Evolutionary conservation across 2,888 invertebrate genomes (phyloP).

Genomic region (Ptychoptera albimana): DNA sequence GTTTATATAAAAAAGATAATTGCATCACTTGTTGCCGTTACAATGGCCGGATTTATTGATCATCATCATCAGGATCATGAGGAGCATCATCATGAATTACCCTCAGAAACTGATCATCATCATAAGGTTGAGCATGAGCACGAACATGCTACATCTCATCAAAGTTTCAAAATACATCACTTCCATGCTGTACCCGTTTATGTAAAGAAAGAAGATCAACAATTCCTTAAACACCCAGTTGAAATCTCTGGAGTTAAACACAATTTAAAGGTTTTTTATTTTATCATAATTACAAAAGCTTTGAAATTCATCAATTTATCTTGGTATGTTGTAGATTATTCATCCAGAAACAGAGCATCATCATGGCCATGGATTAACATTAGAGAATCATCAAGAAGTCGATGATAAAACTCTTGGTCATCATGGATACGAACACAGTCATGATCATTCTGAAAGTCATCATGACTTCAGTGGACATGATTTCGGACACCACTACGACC

Average conservation of each 20-base stretch:
- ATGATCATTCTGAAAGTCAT: too few species aligned
- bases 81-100: slow-evolving; percentile 26
- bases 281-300: too few species aligned
- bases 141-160: slow-evolving; percentile 51
- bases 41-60: slow-evolving; percentile 9
- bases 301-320: too few species aligned
- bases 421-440: not conserved
- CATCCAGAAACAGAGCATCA: slow-evolving; percentile 43
- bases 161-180: slow-evolving; percentile 52
- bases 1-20: too few species aligned
- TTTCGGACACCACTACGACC: too few species aligned
- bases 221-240: slow-evolving; percentile 45
- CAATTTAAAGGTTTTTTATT: slow-evolving; percentile 31
- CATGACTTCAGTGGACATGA: too few species aligned
- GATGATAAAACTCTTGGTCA: slow-evolving; percentile 2
- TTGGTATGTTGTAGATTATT: slow-evolving; percentile 21
- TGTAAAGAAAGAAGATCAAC: slow-evolving; percentile 49
- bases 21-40: not conserved
- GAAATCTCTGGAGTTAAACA: slow-evolving; percentile 45
- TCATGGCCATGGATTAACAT: slow-evolving; percentile 40
- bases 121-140: slow-evolving; percentile 44
- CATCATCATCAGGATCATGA: slow-evolving; percentile 16
- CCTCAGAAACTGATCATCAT: slow-evolving; percentile 27
- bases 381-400: slow-evolving; percentile 36
- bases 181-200: slow-evolving; percentile 54